Conservation (phyloP, 2,888 invertebrate genomes). For the Tinea trinotella region DNA sequence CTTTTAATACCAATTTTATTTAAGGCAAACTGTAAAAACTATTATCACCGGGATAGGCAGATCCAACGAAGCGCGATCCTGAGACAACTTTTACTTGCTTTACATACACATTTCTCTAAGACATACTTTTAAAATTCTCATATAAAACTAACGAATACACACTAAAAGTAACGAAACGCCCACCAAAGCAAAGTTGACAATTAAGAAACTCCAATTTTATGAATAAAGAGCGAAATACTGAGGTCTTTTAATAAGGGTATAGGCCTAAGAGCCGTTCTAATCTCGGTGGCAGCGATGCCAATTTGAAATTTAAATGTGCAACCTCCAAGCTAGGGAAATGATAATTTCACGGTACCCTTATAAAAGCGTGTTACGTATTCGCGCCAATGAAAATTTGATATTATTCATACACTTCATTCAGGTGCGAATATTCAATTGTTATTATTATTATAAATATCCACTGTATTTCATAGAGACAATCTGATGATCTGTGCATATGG, state of each 20-base stretch:
- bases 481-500: no score
- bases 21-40: no score
- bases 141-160: no score
- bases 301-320: constrained; percentile 37
- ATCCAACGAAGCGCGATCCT: no score
- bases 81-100: no score
- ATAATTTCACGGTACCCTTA: constrained; percentile 25
- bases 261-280: constrained; percentile 17
- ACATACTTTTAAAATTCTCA: no score
- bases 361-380: constrained; percentile 19
- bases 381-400: constrained; percentile 17
- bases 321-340: constrained; percentile 26
- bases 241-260: constrained; percentile 10
- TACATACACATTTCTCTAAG: no score
- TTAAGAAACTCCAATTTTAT: not conserved
- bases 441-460: no score
- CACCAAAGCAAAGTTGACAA: not conserved
- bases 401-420: not conserved
- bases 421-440: not conserved
- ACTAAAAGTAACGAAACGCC: no score
- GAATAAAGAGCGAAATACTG: constrained; percentile 3
- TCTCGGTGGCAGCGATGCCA: constrained; percentile 21
- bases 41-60: no score
- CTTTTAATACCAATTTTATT: no score
- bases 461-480: no score